Conservation (phyloP, 2,113 vertebrate species). For the Peromyscus californicus region DNA sequence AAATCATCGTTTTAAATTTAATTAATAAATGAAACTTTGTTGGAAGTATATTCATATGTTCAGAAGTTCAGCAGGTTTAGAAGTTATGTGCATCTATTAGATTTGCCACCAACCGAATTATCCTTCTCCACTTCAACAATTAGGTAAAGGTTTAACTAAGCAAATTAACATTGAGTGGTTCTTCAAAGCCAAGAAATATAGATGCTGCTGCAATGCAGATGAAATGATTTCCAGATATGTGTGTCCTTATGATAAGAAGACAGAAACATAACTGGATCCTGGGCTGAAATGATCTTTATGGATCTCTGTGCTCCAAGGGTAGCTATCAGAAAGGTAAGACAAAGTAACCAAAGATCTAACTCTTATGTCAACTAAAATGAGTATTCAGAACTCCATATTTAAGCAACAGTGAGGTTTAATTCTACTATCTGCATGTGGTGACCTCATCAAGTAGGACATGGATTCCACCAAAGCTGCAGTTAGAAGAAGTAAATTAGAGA, state of each 20-base stretch:
- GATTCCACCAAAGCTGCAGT: not conserved
- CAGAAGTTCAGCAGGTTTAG: not conserved
- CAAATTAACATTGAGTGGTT: constrained; percentile 69
- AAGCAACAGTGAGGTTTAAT: not conserved
- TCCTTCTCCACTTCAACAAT: constrained; percentile 28
- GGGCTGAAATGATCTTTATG: not conserved
- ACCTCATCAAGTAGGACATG: not conserved
- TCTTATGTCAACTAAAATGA: not conserved
- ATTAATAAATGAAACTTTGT: not conserved
- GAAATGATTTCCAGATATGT: constrained; percentile 61
- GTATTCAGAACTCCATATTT: not conserved
- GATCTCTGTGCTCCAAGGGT: not conserved
- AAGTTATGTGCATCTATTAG: constrained; percentile 39
- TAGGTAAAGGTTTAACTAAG: constrained; percentile 67
- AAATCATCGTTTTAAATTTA: not conserved
- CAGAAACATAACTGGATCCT: constrained; percentile 40
- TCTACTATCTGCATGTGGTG: not conserved
- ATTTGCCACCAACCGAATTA: constrained; percentile 54
- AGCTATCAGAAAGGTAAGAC: not conserved
- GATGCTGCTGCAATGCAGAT: constrained; percentile 16
- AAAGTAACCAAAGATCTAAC: not conserved
- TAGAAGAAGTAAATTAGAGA: not conserved
- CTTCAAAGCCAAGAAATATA: not conserved
- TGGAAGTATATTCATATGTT: constrained; percentile 34
- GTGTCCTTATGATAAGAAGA: constrained; percentile 27